phyloP scores from a whole-genome alignment of 2,113 vertebrate genomes.

The Nycticebus coucang region DNA sequence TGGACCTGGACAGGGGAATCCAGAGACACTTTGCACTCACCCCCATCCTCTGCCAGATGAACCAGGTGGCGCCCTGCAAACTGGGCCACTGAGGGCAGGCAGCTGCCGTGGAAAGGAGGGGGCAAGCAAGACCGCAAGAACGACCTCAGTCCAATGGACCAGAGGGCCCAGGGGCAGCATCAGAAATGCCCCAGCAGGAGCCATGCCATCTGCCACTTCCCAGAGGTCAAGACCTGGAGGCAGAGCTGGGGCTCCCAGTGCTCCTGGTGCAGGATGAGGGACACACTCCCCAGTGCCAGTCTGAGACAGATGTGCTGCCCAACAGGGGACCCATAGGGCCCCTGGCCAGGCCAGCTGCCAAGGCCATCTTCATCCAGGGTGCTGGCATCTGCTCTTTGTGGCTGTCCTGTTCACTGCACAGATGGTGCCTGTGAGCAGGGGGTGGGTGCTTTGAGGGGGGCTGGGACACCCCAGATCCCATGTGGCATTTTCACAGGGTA shows the following conservation, averaged over 20 bases:
- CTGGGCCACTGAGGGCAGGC: not conserved
- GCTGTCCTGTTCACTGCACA: not conserved
- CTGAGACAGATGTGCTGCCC: not conserved
- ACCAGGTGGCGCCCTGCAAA: not conserved
- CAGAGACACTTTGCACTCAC: not conserved
- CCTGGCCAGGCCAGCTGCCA: not conserved
- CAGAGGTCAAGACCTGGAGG: not conserved
- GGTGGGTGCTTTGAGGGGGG: not conserved
- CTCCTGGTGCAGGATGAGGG: rapidly evolving
- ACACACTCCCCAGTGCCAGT: rapidly evolving
- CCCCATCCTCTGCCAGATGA: too few species aligned
- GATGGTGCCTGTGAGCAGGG: not conserved
- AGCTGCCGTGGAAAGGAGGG: not conserved
- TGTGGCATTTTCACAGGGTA: not conserved
- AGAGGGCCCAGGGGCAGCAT: rapidly evolving
- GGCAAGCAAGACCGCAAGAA: not conserved
- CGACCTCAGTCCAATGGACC: not conserved
- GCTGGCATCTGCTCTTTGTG: not conserved
- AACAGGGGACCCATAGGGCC: rapidly evolving
- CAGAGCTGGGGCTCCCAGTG: not conserved
- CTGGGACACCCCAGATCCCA: not conserved
- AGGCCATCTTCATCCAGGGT: not conserved
- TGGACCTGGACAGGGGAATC: too few species aligned
- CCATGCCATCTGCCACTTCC: not conserved
- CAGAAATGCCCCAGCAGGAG: not conserved